Conservation (phyloP, 2,888 invertebrate genomes). For the Dolichomitus sp. region DNA sequence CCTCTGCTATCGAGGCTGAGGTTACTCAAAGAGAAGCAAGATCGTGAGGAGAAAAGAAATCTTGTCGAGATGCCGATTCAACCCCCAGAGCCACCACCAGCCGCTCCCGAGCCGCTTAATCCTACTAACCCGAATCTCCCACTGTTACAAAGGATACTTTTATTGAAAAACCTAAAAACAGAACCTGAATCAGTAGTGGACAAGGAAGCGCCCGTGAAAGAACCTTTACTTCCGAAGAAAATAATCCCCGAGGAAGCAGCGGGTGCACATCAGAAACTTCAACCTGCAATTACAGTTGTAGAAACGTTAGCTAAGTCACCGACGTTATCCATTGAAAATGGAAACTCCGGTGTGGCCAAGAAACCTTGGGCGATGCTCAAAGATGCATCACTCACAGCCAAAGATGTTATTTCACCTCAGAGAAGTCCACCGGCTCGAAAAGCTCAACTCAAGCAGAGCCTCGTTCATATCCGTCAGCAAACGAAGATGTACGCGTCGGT, state of each 20-base stretch:
- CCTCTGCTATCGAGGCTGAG: slow-evolving; percentile 93
- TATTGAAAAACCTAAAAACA: slow-evolving; percentile 91
- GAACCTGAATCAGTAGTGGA: slow-evolving; percentile 86
- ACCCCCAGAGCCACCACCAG: slow-evolving; percentile 33
- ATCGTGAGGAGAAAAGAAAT: slow-evolving; percentile 85
- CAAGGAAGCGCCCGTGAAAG: slow-evolving; percentile 77
- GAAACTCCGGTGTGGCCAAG: slow-evolving; percentile 86
- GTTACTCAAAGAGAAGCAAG: slow-evolving; percentile 95
- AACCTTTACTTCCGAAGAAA: slow-evolving; percentile 77
- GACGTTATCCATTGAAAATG: slow-evolving; percentile 68
- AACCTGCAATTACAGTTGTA: slow-evolving; percentile 42
- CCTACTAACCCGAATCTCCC: slow-evolving; percentile 87
- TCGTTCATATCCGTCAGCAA: slow-evolving; percentile 80
- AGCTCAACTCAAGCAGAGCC: slow-evolving; percentile 76
- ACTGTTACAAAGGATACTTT: slow-evolving; percentile 91
- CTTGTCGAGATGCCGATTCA: slow-evolving; percentile 77
- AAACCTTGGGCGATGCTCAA: slow-evolving; percentile 93
- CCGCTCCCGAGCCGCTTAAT: slow-evolving; percentile 71
- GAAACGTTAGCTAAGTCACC: slow-evolving; percentile 43
- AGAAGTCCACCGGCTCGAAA: slow-evolving; percentile 75
- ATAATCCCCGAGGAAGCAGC: slow-evolving; percentile 68
- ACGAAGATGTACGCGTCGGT: slow-evolving; percentile 93
- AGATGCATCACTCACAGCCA: slow-evolving; percentile 87
- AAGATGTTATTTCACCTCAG: slow-evolving; percentile 73
- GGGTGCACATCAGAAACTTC: slow-evolving; percentile 43